Evolutionary conservation across 1,140 invertebrate genomes (phyloP).

Genomic region (Lamellibrachia luymesi): DNA sequence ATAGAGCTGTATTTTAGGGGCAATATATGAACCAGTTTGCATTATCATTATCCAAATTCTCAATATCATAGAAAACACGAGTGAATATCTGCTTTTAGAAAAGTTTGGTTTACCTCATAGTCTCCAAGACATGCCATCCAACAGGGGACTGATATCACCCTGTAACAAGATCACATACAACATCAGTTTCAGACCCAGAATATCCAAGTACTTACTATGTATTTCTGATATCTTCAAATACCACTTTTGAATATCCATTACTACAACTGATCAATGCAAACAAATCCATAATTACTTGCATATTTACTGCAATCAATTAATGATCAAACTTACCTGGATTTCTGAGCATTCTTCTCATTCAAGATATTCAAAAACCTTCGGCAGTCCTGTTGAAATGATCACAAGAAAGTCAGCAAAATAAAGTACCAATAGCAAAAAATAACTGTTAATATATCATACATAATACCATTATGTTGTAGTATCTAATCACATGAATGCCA

Average conservation of each 20-base stretch:
- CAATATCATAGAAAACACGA: too few relatives aligned
- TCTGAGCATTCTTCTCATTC: slow-evolving; percentile 24
- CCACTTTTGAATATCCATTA: not conserved
- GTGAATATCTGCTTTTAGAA: too few relatives aligned
- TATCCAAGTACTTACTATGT: not conserved
- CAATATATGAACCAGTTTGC: too few relatives aligned
- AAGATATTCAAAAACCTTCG: slow-evolving; percentile 38
- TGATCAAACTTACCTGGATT: slow-evolving; percentile 23
- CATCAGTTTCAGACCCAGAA: not conserved
- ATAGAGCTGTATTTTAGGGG: too few relatives aligned
- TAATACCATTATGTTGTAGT: not conserved
- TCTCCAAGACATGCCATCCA: slow-evolving; percentile 32
- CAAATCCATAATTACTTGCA: not conserved
- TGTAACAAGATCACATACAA: slow-evolving; percentile 27
- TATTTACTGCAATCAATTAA: not conserved
- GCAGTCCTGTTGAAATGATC: slow-evolving; percentile 30
- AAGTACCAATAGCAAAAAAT: slow-evolving; percentile 27
- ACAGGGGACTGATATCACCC: slow-evolving; percentile 41
- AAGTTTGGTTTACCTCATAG: slow-evolving; percentile 25
- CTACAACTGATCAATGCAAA: not conserved
- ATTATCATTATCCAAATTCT: too few relatives aligned
- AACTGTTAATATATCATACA: too few relatives aligned
- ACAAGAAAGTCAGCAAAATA: slow-evolving; percentile 24
- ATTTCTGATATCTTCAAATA: not conserved
- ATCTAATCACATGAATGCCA: not conserved